A percentile compares a stretch with the other conserved stretches of the same genome.
These are phyloP conservation scores for Papilio polyxenes DNA, from an alignment of 1,140 invertebrate species.

Conservation along the genomic window DNA sequence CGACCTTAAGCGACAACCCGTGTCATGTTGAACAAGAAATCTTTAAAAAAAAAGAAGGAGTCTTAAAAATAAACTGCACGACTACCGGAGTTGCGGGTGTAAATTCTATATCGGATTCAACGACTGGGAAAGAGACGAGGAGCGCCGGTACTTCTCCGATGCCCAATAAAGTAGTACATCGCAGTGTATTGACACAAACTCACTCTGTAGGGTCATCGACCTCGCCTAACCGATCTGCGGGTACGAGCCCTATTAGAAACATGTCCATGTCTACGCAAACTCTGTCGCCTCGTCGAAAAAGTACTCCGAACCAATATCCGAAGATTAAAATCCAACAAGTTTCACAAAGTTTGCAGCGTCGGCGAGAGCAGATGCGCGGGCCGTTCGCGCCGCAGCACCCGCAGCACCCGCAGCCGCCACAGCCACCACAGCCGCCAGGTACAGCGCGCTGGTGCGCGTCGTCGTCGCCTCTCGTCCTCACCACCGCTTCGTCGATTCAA, in stretches of 20 bases:
- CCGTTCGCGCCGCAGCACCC: conserved; percentile 29
- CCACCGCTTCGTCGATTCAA: conserved; percentile 64
- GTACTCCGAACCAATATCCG: conserved; percentile 11
- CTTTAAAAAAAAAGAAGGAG: background rate
- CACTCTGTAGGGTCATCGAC: conserved; percentile 60
- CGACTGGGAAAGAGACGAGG: conserved; percentile 44
- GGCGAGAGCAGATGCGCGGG: conserved; percentile 44
- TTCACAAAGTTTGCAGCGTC: conserved; percentile 35
- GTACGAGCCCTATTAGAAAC: conserved; percentile 56
- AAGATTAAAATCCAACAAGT: background rate
- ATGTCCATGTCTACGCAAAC: conserved; percentile 32
- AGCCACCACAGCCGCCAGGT: conserved; percentile 53
- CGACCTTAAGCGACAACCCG: conserved; percentile 48
- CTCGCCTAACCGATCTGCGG: conserved; percentile 58
- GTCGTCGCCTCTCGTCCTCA: conserved; percentile 57
- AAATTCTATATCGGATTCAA: background rate
- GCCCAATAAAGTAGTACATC: conserved; percentile 41
- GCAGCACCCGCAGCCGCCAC: conserved; percentile 28
- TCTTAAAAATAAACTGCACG: background rate
- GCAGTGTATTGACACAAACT: conserved; percentile 42
- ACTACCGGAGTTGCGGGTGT: background rate
- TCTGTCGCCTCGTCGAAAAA: conserved; percentile 12
- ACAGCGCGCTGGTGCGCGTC: conserved; percentile 59
- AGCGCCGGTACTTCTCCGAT: conserved; percentile 65
- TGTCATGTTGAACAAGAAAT: conserved; percentile 41